phyloP scores from a whole-genome alignment of 2,113 vertebrate species.

The Oreochromis tanganicae region DNA sequence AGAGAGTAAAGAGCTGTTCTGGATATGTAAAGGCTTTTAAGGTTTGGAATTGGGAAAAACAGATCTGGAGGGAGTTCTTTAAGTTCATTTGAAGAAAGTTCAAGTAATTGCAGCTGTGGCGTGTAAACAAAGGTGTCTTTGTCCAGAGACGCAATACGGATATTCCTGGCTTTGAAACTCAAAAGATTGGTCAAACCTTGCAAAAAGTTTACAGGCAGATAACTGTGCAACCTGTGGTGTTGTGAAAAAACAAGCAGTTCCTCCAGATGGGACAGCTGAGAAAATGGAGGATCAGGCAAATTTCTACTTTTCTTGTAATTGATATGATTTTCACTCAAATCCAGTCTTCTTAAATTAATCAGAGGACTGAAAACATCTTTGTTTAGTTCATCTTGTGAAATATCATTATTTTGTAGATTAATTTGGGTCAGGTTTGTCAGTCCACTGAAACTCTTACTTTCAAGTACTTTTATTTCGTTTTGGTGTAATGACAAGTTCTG shows the following conservation, averaged over 20 bases:
- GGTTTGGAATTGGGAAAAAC: constrained; percentile 47
- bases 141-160: constrained; percentile 22
- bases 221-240: background rate
- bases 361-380: constrained; percentile 39
- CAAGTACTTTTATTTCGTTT: background rate
- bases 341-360: constrained; percentile 43
- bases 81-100: constrained; percentile 65
- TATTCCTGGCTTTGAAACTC: constrained; percentile 40
- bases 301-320: rapidly evolving
- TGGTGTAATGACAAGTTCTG: constrained; percentile 11
- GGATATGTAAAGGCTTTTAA: constrained; percentile 62
- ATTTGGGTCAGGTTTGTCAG: constrained; percentile 41
- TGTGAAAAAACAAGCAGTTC: constrained; percentile 48
- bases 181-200: constrained; percentile 65
- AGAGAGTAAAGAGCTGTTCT: constrained; percentile 47
- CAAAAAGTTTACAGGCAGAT: constrained; percentile 61
- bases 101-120: constrained; percentile 50
- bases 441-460: constrained; percentile 39
- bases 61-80: constrained; percentile 11
- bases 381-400: background rate
- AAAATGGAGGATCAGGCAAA: constrained; percentile 50
- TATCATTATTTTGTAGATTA: constrained; percentile 35
- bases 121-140: constrained; percentile 53
- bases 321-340: constrained; percentile 61
- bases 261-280: constrained; percentile 44